These are phyloP conservation scores for Lasioglossum vierecki DNA, from an alignment of 2,888 invertebrate species.

Conservation along the genomic window DNA sequence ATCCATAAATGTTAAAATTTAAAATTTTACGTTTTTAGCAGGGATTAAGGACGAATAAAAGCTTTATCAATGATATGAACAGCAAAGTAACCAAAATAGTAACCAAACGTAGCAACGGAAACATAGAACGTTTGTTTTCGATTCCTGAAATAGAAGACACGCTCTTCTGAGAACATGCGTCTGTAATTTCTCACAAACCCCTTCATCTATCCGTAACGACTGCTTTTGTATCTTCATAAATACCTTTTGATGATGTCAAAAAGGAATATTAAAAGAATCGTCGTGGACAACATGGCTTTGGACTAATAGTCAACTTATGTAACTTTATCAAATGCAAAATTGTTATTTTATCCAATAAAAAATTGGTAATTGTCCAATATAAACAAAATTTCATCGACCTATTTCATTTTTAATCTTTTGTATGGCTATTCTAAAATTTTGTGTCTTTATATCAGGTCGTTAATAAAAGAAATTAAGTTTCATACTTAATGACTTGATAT, in stretches of 20 bases:
- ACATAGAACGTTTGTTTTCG: slow-evolving; percentile 77
- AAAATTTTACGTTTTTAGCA: neutral
- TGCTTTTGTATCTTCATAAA: slow-evolving; percentile 46
- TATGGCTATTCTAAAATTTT: neutral
- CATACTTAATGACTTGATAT: no score
- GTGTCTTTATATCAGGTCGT: neutral
- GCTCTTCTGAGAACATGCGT: slow-evolving; percentile 67
- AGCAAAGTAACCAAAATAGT: slow-evolving; percentile 27
- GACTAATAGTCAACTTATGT: neutral
- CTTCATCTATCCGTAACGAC: slow-evolving; percentile 55
- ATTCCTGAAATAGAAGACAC: slow-evolving; percentile 78
- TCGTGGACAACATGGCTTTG: neutral
- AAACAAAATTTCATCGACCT: neutral
- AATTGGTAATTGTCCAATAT: neutral
- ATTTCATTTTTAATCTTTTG: neutral
- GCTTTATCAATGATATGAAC: neutral
- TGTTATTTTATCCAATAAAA: neutral
- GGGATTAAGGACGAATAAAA: neutral
- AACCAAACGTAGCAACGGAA: slow-evolving; percentile 49
- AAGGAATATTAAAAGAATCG: neutral
- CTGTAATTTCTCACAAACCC: slow-evolving; percentile 65
- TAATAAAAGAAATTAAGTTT: no score
- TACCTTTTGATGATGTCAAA: slow-evolving; percentile 17
- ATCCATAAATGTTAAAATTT: neutral
- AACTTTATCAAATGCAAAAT: neutral